phyloP scores from a whole-genome alignment of 2,888 invertebrate genomes.

The Pyralis farinalis region DNA sequence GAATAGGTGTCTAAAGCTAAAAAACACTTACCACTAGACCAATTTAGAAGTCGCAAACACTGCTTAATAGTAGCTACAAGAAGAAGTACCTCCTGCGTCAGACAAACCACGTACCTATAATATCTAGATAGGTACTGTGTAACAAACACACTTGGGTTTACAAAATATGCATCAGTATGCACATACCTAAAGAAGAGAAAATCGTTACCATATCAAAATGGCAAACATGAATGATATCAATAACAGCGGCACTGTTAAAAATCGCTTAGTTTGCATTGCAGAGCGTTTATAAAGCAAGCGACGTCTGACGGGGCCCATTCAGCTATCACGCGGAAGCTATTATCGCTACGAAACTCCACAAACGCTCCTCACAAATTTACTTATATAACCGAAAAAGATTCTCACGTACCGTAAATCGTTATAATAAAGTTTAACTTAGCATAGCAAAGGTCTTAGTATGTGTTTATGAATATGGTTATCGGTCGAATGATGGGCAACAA shows the following conservation, averaged over 20 bases:
- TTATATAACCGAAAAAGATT: neutral
- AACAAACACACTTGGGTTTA: no score
- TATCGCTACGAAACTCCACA: constrained; percentile 25
- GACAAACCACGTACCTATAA: no score
- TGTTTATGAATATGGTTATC: neutral
- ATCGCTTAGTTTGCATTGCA: constrained; percentile 8
- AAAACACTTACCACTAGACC: no score
- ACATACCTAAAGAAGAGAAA: neutral
- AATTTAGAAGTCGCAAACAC: no score
- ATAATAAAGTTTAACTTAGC: neutral
- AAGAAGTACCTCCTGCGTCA: no score
- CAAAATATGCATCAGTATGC: no score
- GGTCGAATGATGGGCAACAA: neutral
- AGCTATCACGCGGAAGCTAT: constrained; percentile 54
- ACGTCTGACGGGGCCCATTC: constrained; percentile 31
- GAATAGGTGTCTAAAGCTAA: no score
- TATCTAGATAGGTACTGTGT: no score
- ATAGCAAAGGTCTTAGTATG: neutral
- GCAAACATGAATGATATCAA: constrained; percentile 8
- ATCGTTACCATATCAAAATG: constrained; percentile 7
- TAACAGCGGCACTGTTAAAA: constrained; percentile 9
- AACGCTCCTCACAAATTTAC: constrained; percentile 3
- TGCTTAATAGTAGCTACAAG: no score
- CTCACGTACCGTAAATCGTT: neutral
- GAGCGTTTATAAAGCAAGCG: constrained; percentile 7